Evolutionary conservation across 2,888 invertebrate genomes (phyloP).

Genomic region (Tachystola acroxantha): DNA sequence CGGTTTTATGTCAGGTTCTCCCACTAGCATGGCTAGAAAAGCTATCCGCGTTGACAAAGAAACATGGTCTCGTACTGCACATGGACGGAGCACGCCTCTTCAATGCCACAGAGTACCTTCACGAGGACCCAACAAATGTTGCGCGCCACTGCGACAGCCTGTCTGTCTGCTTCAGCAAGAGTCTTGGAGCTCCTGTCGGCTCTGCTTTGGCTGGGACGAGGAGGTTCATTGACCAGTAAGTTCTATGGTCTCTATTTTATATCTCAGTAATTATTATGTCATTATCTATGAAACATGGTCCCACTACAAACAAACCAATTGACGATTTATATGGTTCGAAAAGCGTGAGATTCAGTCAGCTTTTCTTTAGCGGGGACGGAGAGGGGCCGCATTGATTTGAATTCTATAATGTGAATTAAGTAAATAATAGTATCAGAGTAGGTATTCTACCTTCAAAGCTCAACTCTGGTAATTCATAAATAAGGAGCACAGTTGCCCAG

Average conservation of each 20-base stretch:
- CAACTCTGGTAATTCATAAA: too few relatives aligned
- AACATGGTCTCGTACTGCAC: slow-evolving; percentile 79
- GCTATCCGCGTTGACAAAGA: slow-evolving; percentile 77
- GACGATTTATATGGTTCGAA: too few relatives aligned
- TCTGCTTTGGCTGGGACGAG: slow-evolving; percentile 85
- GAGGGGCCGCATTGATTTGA: background rate
- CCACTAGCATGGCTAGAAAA: slow-evolving; percentile 85
- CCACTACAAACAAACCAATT: too few relatives aligned
- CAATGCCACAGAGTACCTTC: slow-evolving; percentile 86
- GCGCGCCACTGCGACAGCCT: slow-evolving; percentile 85
- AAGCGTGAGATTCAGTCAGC: too few relatives aligned
- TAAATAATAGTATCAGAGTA: too few relatives aligned
- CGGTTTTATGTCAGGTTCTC: slow-evolving; percentile 64
- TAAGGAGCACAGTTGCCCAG: too few relatives aligned
- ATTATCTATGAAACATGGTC: too few relatives aligned
- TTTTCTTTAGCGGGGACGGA: too few relatives aligned
- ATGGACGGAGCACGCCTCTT: slow-evolving; percentile 93
- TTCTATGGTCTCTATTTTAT: too few relatives aligned
- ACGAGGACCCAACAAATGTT: slow-evolving; percentile 79
- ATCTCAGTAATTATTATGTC: too few relatives aligned
- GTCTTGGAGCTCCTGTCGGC: slow-evolving; percentile 91
- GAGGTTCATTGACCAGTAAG: slow-evolving; percentile 81
- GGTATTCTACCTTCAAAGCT: too few relatives aligned
- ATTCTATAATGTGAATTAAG: background rate
- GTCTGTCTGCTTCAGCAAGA: slow-evolving; percentile 91